Conservation (phyloP, 1,140 invertebrate genomes). For the Globodera rostochiensis region DNA sequence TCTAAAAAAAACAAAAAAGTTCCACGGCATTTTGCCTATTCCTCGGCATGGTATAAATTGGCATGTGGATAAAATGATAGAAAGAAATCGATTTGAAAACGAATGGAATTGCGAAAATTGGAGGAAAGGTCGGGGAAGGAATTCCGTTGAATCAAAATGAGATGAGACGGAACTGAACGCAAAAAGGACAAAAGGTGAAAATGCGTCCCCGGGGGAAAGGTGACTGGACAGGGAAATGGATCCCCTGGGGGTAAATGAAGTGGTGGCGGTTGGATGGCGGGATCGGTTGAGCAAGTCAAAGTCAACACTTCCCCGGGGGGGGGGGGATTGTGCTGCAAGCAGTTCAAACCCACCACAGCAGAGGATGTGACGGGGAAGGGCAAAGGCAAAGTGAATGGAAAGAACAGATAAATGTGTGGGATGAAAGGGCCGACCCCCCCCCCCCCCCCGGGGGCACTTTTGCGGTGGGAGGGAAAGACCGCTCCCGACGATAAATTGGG, state of each 20-base stretch:
- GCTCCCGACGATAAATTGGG: not conserved
- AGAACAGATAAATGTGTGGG: not conserved
- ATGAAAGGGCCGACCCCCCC: slow-evolving; percentile 7
- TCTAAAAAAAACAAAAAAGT: not conserved
- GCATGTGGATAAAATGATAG: not conserved
- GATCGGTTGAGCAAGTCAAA: not conserved
- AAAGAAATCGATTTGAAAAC: not conserved
- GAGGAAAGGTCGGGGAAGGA: not conserved
- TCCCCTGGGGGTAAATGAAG: not conserved
- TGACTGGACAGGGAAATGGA: not conserved
- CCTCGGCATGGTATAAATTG: too few species aligned
- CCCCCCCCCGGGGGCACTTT: not conserved
- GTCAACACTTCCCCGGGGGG: not conserved
- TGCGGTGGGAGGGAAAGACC: not conserved
- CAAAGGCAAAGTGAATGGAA: not conserved
- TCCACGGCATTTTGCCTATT: not conserved
- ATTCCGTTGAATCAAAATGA: not conserved
- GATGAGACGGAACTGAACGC: too few species aligned
- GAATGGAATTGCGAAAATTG: not conserved
- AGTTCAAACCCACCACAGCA: not conserved
- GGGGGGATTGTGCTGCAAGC: not conserved
- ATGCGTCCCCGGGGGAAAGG: not conserved
- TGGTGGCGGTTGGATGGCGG: not conserved
- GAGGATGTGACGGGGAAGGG: not conserved
- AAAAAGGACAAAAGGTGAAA: not conserved